Base-by-base conservation (phyloP, 2,888 invertebrate species). In the Drosophila niveifrons region DNA sequence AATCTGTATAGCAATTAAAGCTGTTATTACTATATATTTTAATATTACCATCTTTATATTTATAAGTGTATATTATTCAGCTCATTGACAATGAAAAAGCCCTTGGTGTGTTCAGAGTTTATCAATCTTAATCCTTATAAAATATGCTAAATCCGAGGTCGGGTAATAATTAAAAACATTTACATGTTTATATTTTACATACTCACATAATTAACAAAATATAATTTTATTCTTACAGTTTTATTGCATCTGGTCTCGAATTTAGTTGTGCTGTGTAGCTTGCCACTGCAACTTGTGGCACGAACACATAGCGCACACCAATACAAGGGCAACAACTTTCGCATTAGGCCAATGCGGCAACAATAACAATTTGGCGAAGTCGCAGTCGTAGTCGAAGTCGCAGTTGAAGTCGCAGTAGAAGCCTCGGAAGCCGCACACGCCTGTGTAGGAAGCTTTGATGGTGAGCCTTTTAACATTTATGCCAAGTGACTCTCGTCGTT, bases 301-400 rank as follows among this genome's bases (percentile, higher is more conserved):
- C 73, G 67, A 80, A 68, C 72, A 77, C 69, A 43, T 57, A 56
- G 66, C 61, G 71, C 61, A 77, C 87, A 87, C 82, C 70, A 76
- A 75, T 67, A 82, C 86, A 86, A 86, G 86, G 86, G 88, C 88
- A 88, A 84, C 86, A 86, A 86, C 86, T 82, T 82, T 82, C 82
- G 82, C 70, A 84, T 82, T 78, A 82, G 78, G 79, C 78, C 78
- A 78, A 78, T 29, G 48, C 76, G 62, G 34, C 52, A 47, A 47
- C 62, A 56, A 36, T 50, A 46, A 48, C 55, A 68, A 66, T 73
- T 59, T 59, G 66, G 57, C 66, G 8, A 53, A 53, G 10, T 44
- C 6, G 10, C 1, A 44, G 18, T 41, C 50, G 39, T 11, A 31
- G 50, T 61, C 52, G 69, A 6, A 41, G 70, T 18, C 15, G 61